Evolutionary conservation across 2,113 vertebrate species (phyloP), one percentile per base, ranked within the genome.

Genomic region (Nematolebias whitei): DNA sequence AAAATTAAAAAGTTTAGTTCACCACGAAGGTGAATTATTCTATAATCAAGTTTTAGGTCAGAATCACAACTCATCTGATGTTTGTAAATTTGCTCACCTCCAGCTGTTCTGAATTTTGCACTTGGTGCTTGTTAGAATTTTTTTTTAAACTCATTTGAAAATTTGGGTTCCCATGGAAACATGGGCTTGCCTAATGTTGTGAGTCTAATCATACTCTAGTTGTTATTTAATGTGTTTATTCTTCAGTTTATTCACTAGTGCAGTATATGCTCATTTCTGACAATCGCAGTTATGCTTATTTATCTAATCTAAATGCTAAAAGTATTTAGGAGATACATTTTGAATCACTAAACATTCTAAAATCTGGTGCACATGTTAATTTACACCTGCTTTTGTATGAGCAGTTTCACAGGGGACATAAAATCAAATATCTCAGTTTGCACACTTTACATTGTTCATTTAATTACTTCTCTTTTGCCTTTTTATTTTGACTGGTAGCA

Each of bases 31-130:
- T 19, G 43, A 65, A 45, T 69, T 29, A 18, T 60, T 57, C 70
- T 63, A n/a, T 78, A 60, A 79, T 79, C 74, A 50, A 62, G 41
- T 78, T 56, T 80, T 55, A 53, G 59, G 51, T 76, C 75, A 68
- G 69, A 57, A 65, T 11, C 12, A 2, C 26, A 61, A 35, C 65
- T 66, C 71, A 56, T 51, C 55, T 68, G 38, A 53, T 56, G 71
- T 63, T 78, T 63, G 35, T 59, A 39, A 67, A 48, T 67, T 82
- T 49, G 52, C 47, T 73, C 62, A 43, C 45, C 55, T 65, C 1
- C 39, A 51, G 66, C 20, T n/a, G 24, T 58, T 74, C 51, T 50
- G 26, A 62, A 12, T 45, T 19, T 16, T 38, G 16, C 13, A 39
- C 53, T 6, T 8, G 32, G 9, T 35, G 32, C 32, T 35, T 35